Base-by-base conservation (phyloP, 1,140 invertebrate genomes). In the Sesamia nonagrioides region DNA sequence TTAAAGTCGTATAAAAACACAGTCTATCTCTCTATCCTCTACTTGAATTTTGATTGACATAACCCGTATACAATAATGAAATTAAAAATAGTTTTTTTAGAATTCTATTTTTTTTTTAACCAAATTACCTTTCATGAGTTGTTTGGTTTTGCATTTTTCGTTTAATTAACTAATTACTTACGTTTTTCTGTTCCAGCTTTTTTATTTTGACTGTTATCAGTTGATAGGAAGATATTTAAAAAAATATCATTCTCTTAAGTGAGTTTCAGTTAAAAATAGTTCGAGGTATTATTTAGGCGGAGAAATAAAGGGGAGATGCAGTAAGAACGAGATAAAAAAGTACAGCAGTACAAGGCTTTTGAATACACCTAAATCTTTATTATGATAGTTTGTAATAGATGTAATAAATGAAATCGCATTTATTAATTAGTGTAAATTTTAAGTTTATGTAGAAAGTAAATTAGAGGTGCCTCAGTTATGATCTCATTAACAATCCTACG, bases 391-490 rank as follows among this genome's bases (percentile, higher is more conserved):
- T 54, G 2, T 72, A 72, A 56, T 56, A 35, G 56, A 73, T 58
- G 15, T 56, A 56, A 58, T 56, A 73, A 56, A 56, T 45, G 56
- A 54, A 61, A 63, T 75, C 21, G 73, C 73, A 75, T 66, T 66
- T 77, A 77, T 73, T 68, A 68, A 68, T 48, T 48, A 48, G 50
- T 68, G 63, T 68, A 68, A 68, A 68, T 48, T 48, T 21, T 66
- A 33, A 58, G n/a, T 73, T 40, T 52, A 48, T 61, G 21, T 35
- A 69, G 45, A 77, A 50, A 40, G 52, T 80, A 77, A 74, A 82
- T 83, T 75, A 71, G 82, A 79, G 86, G 82, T 87, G 83, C 84
- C 87, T 83, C 85, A 18, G 33, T 81, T 50, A 80, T 89, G 88
- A 89, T 89, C 88, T 89, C 88, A 89, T 79, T 78, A 68, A 82